phyloP scores from a whole-genome alignment of 30 jellyfish, hydroid and myxozoan genomes.

The Morbakka virulenta region DNA sequence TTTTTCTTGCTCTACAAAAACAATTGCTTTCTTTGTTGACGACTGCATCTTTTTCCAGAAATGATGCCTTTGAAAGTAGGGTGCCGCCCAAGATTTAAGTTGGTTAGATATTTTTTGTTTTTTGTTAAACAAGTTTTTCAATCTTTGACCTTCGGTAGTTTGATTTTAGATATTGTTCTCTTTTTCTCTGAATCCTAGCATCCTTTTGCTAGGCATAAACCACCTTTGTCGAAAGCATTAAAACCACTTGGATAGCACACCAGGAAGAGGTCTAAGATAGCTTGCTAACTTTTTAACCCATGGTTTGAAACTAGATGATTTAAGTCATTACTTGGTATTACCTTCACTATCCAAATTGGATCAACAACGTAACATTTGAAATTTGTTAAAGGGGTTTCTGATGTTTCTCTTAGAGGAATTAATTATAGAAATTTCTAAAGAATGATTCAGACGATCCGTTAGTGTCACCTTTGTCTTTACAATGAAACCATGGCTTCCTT shows the following conservation, averaged over 20 bases:
- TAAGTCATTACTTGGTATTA: too few species aligned
- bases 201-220: constrained; percentile 35
- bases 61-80: constrained; percentile 24
- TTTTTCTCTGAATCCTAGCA: constrained; percentile 24
- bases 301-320: constrained; percentile 19
- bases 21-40: constrained; percentile 46
- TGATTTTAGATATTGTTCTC: constrained; percentile 26
- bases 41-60: constrained; percentile 25
- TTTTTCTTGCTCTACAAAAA: constrained; percentile 33
- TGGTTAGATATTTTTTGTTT: constrained; percentile 18
- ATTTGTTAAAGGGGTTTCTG: too few species aligned
- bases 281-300: constrained; percentile 46
- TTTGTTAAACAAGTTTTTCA: constrained; percentile 3
- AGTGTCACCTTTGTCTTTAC: too few species aligned
- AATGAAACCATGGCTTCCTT: too few species aligned
- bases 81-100: constrained; percentile 13
- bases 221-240: constrained; percentile 25
- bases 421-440: too few species aligned
- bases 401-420: too few species aligned
- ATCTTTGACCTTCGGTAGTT: constrained; percentile 1
- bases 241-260: constrained; percentile 30
- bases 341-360: too few species aligned
- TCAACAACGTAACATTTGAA: too few species aligned
- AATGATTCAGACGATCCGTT: too few species aligned
- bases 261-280: constrained; percentile 28